Conservation (phyloP, 2,797 vertebrate genomes). For the Pempheris klunzingeri region DNA sequence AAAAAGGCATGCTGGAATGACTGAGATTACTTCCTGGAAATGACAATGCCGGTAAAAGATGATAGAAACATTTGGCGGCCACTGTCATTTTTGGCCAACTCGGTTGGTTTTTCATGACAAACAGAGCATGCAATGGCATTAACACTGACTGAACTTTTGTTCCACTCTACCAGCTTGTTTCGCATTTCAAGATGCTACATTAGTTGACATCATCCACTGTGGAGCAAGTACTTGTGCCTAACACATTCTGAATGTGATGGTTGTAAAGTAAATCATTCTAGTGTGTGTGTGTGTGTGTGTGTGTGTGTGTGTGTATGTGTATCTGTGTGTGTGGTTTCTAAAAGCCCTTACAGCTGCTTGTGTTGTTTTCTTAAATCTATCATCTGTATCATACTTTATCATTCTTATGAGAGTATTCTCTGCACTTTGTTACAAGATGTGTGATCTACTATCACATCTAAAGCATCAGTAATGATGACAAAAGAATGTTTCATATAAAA, state of each 20-base stretch:
- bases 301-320: neutral
- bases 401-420: neutral
- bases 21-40: slow-evolving; percentile 3
- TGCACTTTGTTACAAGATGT: neutral
- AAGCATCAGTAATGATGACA: neutral
- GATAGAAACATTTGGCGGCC: slow-evolving; percentile 1
- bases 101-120: neutral
- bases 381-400: neutral
- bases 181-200: neutral
- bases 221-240: neutral
- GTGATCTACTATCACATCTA: neutral
- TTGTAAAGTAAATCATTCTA: neutral
- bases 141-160: neutral
- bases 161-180: slow-evolving; percentile 4
- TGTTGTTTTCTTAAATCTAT: neutral
- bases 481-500: neutral
- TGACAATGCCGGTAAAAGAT: neutral
- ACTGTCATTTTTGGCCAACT: neutral
- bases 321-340: neutral
- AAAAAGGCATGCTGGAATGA: slow-evolving; percentile 12
- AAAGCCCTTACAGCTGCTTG: neutral
- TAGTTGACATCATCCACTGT: neutral
- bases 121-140: neutral
- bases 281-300: neutral
- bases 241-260: neutral